These are phyloP conservation scores for Belonocnema kinseyi DNA, from an alignment of 1,140 invertebrate species.

Conservation along the genomic window DNA sequence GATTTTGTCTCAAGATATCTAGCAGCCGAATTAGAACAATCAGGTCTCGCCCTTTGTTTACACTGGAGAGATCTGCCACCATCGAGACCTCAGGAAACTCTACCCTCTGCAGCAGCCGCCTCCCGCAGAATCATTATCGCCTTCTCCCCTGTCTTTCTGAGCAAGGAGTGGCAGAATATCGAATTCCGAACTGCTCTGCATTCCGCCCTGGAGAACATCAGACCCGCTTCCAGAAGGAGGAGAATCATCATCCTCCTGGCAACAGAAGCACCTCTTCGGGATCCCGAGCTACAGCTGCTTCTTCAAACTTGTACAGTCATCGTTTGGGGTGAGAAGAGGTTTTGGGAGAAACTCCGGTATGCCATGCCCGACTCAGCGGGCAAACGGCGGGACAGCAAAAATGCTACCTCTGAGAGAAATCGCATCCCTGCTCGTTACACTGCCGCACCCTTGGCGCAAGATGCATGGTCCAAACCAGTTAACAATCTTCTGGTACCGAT, in stretches of 20 bases:
- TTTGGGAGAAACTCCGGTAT: slow-evolving; percentile 93
- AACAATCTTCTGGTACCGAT: slow-evolving; percentile 68
- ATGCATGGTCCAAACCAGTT: slow-evolving; percentile 74
- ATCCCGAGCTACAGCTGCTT: slow-evolving; percentile 88
- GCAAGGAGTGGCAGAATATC: slow-evolving; percentile 84
- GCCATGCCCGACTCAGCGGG: slow-evolving; percentile 85
- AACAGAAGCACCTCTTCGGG: slow-evolving; percentile 81
- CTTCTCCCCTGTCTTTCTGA: slow-evolving; percentile 84
- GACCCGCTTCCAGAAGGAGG: slow-evolving; percentile 79
- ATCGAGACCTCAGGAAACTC: slow-evolving; percentile 82
- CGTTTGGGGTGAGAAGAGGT: slow-evolving; percentile 89
- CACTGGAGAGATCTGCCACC: slow-evolving; percentile 85
- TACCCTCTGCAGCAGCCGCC: slow-evolving; percentile 86
- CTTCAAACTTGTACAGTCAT: slow-evolving; percentile 90
- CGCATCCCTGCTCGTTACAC: slow-evolving; percentile 76
- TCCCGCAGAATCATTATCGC: slow-evolving; percentile 84
- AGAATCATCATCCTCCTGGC: slow-evolving; percentile 86
- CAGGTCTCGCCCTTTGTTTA: slow-evolving; percentile 83
- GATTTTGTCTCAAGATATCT: slow-evolving; percentile 87
- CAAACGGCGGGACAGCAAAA: slow-evolving; percentile 68
- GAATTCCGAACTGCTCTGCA: slow-evolving; percentile 84
- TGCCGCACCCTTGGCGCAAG: slow-evolving; percentile 77
- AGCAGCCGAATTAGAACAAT: slow-evolving; percentile 86
- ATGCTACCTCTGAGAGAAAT: slow-evolving; percentile 56
- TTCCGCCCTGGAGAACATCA: slow-evolving; percentile 83